Evolutionary conservation across 2,888 invertebrate genomes (phyloP), one percentile per base, ranked within the genome.

Genomic region (Perizoma affinitatum): DNA sequence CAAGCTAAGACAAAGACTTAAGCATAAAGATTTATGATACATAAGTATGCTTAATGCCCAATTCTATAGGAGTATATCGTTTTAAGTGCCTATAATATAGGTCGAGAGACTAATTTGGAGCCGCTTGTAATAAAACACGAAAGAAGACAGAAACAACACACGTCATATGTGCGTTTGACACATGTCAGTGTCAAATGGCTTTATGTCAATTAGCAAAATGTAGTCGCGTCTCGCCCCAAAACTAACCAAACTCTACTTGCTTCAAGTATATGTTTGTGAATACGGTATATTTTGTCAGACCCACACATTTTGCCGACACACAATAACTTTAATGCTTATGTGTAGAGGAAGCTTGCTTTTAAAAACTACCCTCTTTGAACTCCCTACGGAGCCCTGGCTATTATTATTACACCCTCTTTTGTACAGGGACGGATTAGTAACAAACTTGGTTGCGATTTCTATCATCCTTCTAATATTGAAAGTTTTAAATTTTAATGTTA

Each of bases 341-440:
- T 22, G 22, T 22, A 22, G 22, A 59, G 55, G 66, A 70, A 66
- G 65, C 68, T 66, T 58, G 54, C 54, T 67, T 68, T 68, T 64
- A 68, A 68, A 60, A 68, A 65, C 68, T 70, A 64, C 70, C 69
- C 69, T 69, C 67, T 51, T 65, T 63, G 22, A 42, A 56, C 54
- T 66, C 69, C 74, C 72, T 61, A 56, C 61, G 72, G 74, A 66
- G 68, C 79, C 82, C 79, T 73, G 63, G 71, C 81, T 79, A 79
- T 86, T 83, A 80, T 83, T 79, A 72, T 73, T 73, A 80, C 83
- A 80, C 85, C 86, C 86, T 81, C 69, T 58, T 54, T 58, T 42
- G 5, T n/a, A 54, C 61, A 72, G 70, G 68, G 71, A 55, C 53
- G 71, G 42, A 69, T 59, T 69, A n/a, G 51, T 60, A 46, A 48